Evolutionary conservation across 2,797 vertebrate genomes (phyloP).

Genomic region (Propithecus deckenii): DNA sequence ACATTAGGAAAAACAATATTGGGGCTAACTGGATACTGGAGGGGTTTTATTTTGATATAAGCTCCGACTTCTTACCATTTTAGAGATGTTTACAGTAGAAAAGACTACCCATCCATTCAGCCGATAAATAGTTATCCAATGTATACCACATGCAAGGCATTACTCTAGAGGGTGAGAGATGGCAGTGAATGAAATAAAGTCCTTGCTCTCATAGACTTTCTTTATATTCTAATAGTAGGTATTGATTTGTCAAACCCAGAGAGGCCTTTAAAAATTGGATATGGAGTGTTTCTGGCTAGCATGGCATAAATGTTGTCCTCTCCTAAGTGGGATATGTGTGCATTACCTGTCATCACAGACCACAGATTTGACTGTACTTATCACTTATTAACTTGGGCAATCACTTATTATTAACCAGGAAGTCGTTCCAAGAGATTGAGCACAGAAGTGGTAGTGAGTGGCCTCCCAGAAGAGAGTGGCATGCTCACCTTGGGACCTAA

Average conservation of each 20-base stretch:
- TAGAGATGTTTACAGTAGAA: background rate
- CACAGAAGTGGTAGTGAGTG: background rate
- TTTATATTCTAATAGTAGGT: background rate
- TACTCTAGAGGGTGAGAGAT: background rate
- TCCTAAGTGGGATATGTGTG: background rate
- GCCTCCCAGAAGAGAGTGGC: background rate
- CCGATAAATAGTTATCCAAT: background rate
- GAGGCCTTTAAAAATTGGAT: background rate
- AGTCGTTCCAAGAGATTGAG: background rate
- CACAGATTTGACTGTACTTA: background rate
- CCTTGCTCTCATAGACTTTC: background rate
- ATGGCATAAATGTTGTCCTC: background rate
- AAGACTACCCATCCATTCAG: background rate
- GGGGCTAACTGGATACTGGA: background rate
- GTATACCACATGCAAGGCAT: background rate
- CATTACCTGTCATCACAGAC: background rate
- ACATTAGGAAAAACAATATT: background rate
- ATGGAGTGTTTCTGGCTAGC: background rate
- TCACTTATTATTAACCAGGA: background rate
- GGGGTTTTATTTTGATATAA: background rate
- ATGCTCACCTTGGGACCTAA: background rate
- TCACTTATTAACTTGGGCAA: background rate
- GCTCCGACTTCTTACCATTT: background rate
- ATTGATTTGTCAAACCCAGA: background rate
- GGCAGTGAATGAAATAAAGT: background rate